phyloP scores from a whole-genome alignment of 1,140 invertebrate genomes.

The Drosophila yakuba region DNA sequence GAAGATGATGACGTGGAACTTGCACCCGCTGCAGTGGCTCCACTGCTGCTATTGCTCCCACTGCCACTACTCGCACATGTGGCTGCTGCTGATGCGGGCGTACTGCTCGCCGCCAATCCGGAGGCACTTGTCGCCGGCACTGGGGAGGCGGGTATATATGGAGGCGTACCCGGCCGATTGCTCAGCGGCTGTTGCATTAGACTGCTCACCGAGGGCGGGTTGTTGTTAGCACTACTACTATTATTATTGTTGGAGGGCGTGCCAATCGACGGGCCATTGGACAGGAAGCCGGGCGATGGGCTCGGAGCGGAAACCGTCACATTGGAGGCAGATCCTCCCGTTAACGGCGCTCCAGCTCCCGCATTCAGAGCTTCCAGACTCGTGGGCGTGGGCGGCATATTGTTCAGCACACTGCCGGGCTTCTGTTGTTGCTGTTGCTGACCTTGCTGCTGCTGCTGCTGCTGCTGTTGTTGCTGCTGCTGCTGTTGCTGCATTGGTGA shows the following conservation, averaged over 20 bases:
- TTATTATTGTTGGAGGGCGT: slow-evolving; percentile 77
- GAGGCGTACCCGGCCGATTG: slow-evolving; percentile 69
- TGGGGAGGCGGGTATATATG: slow-evolving; percentile 71
- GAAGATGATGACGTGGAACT: slow-evolving; percentile 23
- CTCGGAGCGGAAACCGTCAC: slow-evolving; percentile 85
- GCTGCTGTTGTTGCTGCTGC: slow-evolving; percentile 73
- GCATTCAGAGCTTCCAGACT: slow-evolving; percentile 72
- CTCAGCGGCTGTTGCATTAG: slow-evolving; percentile 80
- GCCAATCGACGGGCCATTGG: slow-evolving; percentile 84
- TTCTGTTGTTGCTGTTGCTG: slow-evolving; percentile 48
- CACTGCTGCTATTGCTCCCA: slow-evolving; percentile 28
- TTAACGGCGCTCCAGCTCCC: slow-evolving; percentile 10
- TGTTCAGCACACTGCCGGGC: slow-evolving; percentile 60
- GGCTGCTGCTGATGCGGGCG: slow-evolving; percentile 57
- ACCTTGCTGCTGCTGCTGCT: slow-evolving; percentile 68
- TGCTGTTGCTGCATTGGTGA: slow-evolving; percentile 77
- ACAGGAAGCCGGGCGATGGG: slow-evolving; percentile 85
- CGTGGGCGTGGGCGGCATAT: slow-evolving; percentile 83
- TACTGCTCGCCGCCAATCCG: slow-evolving; percentile 52
- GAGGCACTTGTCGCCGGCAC: slow-evolving; percentile 64
- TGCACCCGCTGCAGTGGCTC: slow-evolving; percentile 26
- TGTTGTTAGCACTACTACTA: slow-evolving; percentile 60
- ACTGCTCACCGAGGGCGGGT: slow-evolving; percentile 86
- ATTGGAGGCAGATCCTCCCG: slow-evolving; percentile 33
- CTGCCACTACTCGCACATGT: slow-evolving; percentile 35